phyloP scores from a whole-genome alignment of 2,888 invertebrate species.

The Tetranychus piercei region DNA sequence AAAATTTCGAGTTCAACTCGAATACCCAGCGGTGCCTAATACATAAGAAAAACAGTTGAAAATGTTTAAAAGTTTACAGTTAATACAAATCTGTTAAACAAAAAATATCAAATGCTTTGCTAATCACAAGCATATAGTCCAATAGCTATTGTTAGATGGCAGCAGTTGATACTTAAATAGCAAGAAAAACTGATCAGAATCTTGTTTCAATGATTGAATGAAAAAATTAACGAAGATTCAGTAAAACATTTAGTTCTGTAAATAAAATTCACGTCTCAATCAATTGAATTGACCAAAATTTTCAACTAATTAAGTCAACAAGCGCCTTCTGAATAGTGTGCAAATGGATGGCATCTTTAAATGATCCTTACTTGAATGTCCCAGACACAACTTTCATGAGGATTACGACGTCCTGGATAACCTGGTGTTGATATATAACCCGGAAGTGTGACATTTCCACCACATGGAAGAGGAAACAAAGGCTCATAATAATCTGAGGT shows the following conservation, averaged over 20 bases:
- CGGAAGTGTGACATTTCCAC: constrained; percentile 23
- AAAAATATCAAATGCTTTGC: not conserved
- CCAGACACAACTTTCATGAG: constrained; percentile 24
- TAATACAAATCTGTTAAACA: not conserved
- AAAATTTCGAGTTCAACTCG: constrained; percentile 14
- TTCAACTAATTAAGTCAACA: too few species aligned
- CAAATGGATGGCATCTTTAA: too few species aligned
- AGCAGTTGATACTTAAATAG: not conserved
- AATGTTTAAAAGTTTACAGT: not conserved
- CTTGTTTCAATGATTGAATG: not conserved
- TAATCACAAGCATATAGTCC: not conserved
- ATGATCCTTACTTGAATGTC: constrained; percentile 21
- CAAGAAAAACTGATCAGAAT: not conserved
- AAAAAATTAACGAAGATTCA: not conserved
- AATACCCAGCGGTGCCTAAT: constrained; percentile 3
- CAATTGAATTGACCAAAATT: too few species aligned
- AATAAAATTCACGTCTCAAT: too few species aligned
- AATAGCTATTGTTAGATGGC: not conserved
- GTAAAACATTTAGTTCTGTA: too few species aligned
- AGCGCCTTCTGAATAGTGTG: too few species aligned
- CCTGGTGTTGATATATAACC: constrained; percentile 22
- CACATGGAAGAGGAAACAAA: constrained; percentile 23
- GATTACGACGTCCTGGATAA: constrained; percentile 21
- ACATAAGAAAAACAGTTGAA: not conserved
- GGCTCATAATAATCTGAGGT: constrained; percentile 16